phyloP scores from a whole-genome alignment of 2,888 invertebrate genomes.

The Amphipyra berbera region DNA sequence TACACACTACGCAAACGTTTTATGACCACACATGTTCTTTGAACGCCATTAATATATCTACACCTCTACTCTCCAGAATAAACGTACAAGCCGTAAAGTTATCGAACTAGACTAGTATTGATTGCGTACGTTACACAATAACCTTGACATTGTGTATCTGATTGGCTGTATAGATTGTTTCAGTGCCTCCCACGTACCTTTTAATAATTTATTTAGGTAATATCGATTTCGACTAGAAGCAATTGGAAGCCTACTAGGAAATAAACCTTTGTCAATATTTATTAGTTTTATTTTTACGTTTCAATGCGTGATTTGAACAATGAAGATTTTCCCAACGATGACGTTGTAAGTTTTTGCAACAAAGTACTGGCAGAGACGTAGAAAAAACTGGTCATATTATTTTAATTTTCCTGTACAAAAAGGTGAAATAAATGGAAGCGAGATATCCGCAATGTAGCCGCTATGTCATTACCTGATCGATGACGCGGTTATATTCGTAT shows the following conservation, averaged over 20 bases:
- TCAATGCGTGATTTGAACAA: no score
- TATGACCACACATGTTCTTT: slow-evolving; percentile 42
- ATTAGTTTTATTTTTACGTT: neutral
- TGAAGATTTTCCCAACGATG: neutral
- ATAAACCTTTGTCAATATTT: neutral
- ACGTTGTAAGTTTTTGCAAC: neutral
- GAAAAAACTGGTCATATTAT: slow-evolving; percentile 3
- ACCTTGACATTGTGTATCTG: slow-evolving; percentile 58
- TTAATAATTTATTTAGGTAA: slow-evolving; percentile 47
- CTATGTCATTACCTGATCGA: slow-evolving; percentile 37
- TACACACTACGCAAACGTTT: slow-evolving; percentile 44
- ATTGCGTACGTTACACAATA: slow-evolving; percentile 44
- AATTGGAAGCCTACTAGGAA: slow-evolving; percentile 2
- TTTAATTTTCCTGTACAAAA: neutral
- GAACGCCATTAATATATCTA: slow-evolving; percentile 39
- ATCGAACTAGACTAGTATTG: slow-evolving; percentile 52
- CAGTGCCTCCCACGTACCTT: slow-evolving; percentile 48
- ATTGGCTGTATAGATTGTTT: slow-evolving; percentile 48
- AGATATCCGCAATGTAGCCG: neutral
- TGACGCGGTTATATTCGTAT: slow-evolving; percentile 40
- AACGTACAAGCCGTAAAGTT: slow-evolving; percentile 30
- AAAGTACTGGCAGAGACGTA: neutral
- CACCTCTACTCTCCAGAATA: slow-evolving; percentile 20
- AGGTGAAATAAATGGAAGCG: slow-evolving; percentile 14
- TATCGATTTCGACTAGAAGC: slow-evolving; percentile 34